A percentile compares a stretch with the other conserved stretches of the same genome.
These are phyloP conservation scores for Anguilla marmorata DNA, from an alignment of 2,797 vertebrate species.

Conservation along the genomic window DNA sequence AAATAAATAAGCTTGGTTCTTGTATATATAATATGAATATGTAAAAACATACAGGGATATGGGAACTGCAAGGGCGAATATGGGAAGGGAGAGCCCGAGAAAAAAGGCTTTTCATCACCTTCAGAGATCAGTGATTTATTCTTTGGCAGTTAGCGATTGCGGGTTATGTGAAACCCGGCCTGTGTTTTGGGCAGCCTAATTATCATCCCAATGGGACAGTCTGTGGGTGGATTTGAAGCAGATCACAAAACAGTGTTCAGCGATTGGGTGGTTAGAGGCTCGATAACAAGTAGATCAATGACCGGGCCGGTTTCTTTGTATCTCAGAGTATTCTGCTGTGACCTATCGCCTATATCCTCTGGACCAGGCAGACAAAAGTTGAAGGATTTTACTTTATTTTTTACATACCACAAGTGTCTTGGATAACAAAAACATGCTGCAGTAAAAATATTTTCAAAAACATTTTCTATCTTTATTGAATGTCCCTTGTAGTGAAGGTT, in stretches of 20 bases:
- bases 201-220: constrained; percentile 61
- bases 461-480: too few relatives aligned
- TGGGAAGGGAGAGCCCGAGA: background rate
- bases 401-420: background rate
- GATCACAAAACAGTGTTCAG: constrained; percentile 56
- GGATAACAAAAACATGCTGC: background rate
- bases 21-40: background rate
- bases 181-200: constrained; percentile 58
- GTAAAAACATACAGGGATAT: background rate
- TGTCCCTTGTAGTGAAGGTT: too few relatives aligned
- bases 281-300: constrained; percentile 66
- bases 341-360: background rate
- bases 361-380: background rate
- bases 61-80: background rate
- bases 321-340: constrained; percentile 42
- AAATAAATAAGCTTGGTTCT: background rate
- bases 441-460: too few relatives aligned
- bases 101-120: constrained; percentile 69
- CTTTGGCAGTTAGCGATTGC: constrained; percentile 61
- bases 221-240: constrained; percentile 62
- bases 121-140: constrained; percentile 70
- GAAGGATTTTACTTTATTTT: background rate
- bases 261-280: constrained; percentile 45
- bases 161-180: constrained; percentile 68
- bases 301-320: constrained; percentile 56